phyloP scores from a whole-genome alignment of 2,888 invertebrate genomes.

The Frankliniella fusca region DNA sequence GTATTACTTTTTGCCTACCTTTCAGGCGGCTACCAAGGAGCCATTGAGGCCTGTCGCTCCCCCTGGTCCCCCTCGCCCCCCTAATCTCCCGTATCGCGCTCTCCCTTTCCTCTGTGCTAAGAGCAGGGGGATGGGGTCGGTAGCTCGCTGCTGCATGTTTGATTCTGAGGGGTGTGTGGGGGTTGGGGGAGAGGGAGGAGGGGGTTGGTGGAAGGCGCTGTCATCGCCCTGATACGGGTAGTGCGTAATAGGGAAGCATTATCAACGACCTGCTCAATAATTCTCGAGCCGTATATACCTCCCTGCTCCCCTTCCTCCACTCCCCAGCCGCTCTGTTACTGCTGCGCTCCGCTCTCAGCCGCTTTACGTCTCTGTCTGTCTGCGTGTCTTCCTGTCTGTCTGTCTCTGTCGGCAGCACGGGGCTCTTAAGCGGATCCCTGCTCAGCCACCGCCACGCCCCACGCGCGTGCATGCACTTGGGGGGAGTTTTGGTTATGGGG shows the following conservation, averaged over 20 bases:
- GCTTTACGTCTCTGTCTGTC: neutral
- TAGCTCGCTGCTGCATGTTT: too few relatives aligned
- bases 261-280: conserved; percentile 11
- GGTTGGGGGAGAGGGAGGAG: neutral
- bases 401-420: neutral
- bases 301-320: neutral
- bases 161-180: neutral
- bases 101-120: too few relatives aligned
- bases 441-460: neutral
- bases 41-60: too few relatives aligned
- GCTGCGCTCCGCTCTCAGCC: neutral
- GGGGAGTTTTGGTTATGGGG: too few relatives aligned
- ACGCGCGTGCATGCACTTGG: neutral
- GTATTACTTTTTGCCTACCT: too few relatives aligned
- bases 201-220: neutral
- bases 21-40: too few relatives aligned
- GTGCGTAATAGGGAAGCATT: conserved; percentile 8
- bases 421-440: neutral
- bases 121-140: too few relatives aligned
- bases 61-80: too few relatives aligned
- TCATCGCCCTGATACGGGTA: conserved; percentile 22
- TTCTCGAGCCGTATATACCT: neutral
- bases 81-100: too few relatives aligned
- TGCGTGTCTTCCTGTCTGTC: neutral
- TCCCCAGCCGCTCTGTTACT: neutral